Base-by-base conservation (phyloP, 2,797 vertebrate species). In the Trachops cirrhosus region DNA sequence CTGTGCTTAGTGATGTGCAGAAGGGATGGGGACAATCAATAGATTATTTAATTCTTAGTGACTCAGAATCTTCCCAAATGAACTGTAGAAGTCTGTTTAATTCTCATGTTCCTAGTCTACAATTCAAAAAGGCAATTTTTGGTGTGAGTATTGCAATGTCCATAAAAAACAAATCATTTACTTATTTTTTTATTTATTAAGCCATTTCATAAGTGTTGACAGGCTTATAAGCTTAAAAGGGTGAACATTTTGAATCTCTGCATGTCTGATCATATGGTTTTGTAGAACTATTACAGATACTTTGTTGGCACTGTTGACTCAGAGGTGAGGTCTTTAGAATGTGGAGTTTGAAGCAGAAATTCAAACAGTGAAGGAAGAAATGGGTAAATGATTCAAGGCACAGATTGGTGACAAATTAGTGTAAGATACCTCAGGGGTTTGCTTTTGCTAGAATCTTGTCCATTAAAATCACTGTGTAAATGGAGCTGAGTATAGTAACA, bases 151-250 rank as follows among this genome's bases (percentile, higher is more conserved):
- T 41, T 77, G 11, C 29, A 71, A 15, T 67, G 48, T 34, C n/a
- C 1, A 9, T 41, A 73, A n/a, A 68, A 95, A 68, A 32, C 18
- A 91, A 74, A 21, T 75, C 73, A 39, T 67, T 89, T 62, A 54
- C 88, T 95, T 64, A 41, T 74, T 86, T 92, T 92, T 82, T n/a
- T 91, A 52, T 95, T 89, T 48, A 44, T 86, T 93, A 52, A 62
- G 12, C 24, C 7, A 18, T 41, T 79, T 46, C 54, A 44, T 84
- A 86, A 82, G 5, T 94, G 21, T 90, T 75, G 52, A 79, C 16
- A 86, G 26, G 82, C 9, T 94, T 93, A n/a, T 89, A 37, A 71
- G 78, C 84, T 90, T 73, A 73, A 48, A 75, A 89, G 32, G 4
- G 41, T 82, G 12, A 26, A 34, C 10, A 52, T 48, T 89, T 68